Evolutionary conservation across 1,140 invertebrate species (phyloP), one percentile per base, ranked within the genome.

Genomic region (Drosophila parvula): DNA sequence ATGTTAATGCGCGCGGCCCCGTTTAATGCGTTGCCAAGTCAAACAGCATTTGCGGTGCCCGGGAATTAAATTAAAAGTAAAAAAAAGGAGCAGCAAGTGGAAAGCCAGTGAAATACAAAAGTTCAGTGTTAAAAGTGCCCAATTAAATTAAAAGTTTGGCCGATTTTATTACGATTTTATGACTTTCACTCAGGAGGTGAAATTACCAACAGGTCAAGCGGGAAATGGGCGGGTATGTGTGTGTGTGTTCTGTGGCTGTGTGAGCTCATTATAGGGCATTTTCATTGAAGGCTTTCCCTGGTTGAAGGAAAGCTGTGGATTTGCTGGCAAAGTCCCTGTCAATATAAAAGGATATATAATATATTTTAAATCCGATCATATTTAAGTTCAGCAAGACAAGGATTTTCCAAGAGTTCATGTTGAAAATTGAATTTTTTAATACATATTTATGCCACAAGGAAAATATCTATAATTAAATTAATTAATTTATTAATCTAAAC

Each of bases 81-180:
- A 64, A 50, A 11, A 47, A 16, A n/a, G 0, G 48, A 43, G 27
- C 27, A 55, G 16, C 5, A 8, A 57, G 14, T 12, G 57, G 14
- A 34, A 44, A 34, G 55, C 32, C 30, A 12, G 1, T 8, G 9
- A 45, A 58, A 34, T 27, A 28, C n/a, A 56, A 70, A 58, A 58
- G 67, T 79, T 83, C 51, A 27, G 45, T 61, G 63, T 73, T 59
- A 77, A 83, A 69, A 68, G 60, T 60, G 14, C 36, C 12, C 68
- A 81, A 88, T 89, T 84, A 84, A 88, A 88, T 84, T 88, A 89
- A 88, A 88, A 89, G 77, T 88, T 88, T 89, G 34, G 74, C 53
- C 53, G 47, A 83, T 79, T 81, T 82, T 74, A 79, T 88, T 67
- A 62, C 81, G 63, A 81, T 90, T 88, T 88, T 88, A 89, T 89